Evolutionary conservation across 2,113 vertebrate species (phyloP).

Genomic region (Micronycteris hirsuta): DNA sequence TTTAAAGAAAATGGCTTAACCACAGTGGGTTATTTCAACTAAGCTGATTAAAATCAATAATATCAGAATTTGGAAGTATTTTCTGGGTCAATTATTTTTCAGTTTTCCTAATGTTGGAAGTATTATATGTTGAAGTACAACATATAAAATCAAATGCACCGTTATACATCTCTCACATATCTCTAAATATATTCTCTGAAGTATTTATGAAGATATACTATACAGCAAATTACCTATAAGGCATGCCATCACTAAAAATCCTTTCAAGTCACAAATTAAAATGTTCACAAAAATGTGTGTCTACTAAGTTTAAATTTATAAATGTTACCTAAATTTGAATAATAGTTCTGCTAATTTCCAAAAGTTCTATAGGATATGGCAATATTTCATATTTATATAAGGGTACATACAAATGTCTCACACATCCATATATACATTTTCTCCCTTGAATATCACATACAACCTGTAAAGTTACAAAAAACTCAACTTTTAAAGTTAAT

Average conservation of each 20-base stretch:
- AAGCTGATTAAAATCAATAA: slow-evolving; percentile 15
- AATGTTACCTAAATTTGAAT: neutral
- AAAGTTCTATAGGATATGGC: neutral
- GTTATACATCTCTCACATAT: neutral
- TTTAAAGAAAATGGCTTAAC: slow-evolving; percentile 38
- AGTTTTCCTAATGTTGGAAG: slow-evolving; percentile 3
- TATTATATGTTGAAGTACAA: too few relatives aligned
- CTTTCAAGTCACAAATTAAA: neutral
- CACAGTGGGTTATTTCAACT: neutral
- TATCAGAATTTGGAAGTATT: neutral
- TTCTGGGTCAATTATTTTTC: neutral
- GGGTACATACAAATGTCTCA: neutral
- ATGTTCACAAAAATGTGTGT: neutral
- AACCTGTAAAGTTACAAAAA: neutral
- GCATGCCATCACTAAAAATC: neutral
- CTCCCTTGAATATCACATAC: neutral
- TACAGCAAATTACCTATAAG: neutral
- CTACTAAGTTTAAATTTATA: neutral
- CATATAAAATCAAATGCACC: neutral
- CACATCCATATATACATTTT: neutral
- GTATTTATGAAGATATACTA: neutral
- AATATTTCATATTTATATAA: neutral
- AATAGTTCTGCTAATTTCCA: neutral
- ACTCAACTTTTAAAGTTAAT: neutral
- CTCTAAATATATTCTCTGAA: neutral